Evolutionary conservation across 2,797 vertebrate genomes (phyloP).

Genomic region (Alca torda): DNA sequence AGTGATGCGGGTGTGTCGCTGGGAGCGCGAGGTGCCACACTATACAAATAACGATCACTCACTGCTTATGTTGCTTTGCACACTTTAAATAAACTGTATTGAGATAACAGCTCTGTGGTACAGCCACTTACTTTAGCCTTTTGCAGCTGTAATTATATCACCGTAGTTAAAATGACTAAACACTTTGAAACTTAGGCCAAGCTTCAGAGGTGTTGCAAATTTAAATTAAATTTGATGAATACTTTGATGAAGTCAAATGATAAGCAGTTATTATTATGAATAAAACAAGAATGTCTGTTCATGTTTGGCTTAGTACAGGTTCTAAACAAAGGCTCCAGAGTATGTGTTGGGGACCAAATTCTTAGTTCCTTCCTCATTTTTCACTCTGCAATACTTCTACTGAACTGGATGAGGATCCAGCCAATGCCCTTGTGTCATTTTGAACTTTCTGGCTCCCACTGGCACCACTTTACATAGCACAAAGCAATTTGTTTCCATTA

Average conservation of each 20-base stretch:
- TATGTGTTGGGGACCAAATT: background rate
- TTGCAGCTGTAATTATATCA: background rate
- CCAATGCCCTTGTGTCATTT: background rate
- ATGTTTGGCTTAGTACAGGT: background rate
- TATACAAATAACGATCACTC: background rate
- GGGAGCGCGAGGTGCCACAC: background rate
- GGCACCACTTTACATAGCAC: background rate
- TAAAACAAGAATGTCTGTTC: background rate
- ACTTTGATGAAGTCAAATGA: background rate
- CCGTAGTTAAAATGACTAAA: background rate
- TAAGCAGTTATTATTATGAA: background rate
- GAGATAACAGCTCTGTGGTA: background rate
- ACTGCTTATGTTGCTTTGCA: background rate
- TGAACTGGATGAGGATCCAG: background rate
- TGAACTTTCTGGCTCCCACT: slow-evolving; percentile 23
- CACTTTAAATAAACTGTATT: background rate
- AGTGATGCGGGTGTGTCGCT: accelerated
- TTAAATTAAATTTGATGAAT: background rate
- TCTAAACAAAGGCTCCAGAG: background rate
- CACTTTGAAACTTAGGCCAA: background rate
- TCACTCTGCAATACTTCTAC: background rate
- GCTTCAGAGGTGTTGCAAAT: background rate
- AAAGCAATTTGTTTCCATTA: slow-evolving; percentile 56
- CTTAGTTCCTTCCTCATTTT: background rate
- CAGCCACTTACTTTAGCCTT: background rate